Evolutionary conservation across 2,888 invertebrate genomes (phyloP), one percentile per base, ranked within the genome.

Genomic region (Phlogophora meticulosa): DNA sequence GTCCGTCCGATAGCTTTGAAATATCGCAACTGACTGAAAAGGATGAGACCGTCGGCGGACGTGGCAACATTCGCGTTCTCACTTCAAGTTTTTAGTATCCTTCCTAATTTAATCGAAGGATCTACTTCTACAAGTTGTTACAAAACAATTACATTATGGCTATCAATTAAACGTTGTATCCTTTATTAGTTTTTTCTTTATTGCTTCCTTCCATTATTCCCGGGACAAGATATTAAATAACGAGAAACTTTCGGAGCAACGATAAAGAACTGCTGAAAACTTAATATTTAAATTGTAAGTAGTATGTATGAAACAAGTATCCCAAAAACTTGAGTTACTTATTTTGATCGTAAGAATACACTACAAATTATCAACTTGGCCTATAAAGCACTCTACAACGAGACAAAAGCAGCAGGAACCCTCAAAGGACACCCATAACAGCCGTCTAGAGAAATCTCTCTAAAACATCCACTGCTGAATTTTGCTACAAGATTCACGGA

Each of bases 41-140:
- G 17, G 49, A 59, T 62, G 45, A 57, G 49, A 42, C 48, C 13
- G 52, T 34, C 64, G 62, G 60, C 64, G 81, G 77, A 81, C 61
- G 59, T 64, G 46, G 51, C 46, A 63, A 24, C 13, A 42, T 68
- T 64, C 57, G 52, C 49, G 22, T 65, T 69, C 22, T 64, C 57
- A 48, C 51, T 43, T 60, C 53, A 52, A 66, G 48, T 70, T 74
- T 77, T 76, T 74, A 72, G 24, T 61, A 68, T 81, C 75, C 81
- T 81, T 82, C 78, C 73, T 58, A 55, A 36, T 28, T 45, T 60
- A 73, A 77, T 67, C 55, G 24, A 76, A 77, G 72, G 66, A 77
- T 68, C 60, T 64, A 52, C 40, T 64, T 48, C 20, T 62, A 49
- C 11, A 40, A 43, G 57, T 22, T 22, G 24, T 74, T 74, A 74